Base-by-base conservation (phyloP, 2,888 invertebrate species). In the Petrolisthes cinctipes region DNA sequence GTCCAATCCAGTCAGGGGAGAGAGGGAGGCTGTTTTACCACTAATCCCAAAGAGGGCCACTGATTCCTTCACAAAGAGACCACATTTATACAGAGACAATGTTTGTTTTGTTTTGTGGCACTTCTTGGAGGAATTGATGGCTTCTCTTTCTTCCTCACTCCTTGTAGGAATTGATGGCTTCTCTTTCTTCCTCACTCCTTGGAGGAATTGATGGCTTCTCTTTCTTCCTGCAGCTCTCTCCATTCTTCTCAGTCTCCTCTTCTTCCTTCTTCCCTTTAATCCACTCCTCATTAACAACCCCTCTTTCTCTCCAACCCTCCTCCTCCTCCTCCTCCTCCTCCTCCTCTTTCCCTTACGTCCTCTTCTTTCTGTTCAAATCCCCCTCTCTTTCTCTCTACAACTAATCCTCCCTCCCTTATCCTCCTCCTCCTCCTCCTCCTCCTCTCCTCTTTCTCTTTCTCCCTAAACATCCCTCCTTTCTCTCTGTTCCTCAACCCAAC, bases 271-370 rank as follows among this genome's bases (percentile, higher is more conserved):
- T 37, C 37, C 37, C 37, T 37, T 37, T 37, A 37, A 37, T 37
- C 37, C 37, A 37, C 37, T 37, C 37, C 37, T 37, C 37, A 37
- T 37, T 37, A 37, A 37, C 1, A n/a, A 54, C 57, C 20, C n/a
- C 82, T 82, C 17, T 66, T 51, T 82, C 68, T 66, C 68, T 82
- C 57, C 23, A 20, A 61, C 4, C 51, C 82, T 66, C 23, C 51
- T 61, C 23, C 17, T 68, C 68, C 61, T 53, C 53, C 51, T 57
- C 68, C 53, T 61, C 23, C 56, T 53, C 23, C 23, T 53, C 23
- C 14, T 56, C 51, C 53, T 23, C 61, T n/a, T 68, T 57, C 23
- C 17, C n/a, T 57, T 56, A 17, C 37, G 5, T 23, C 37, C 20
- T 17, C n/a, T 61, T 51, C 54, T 20, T 9, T 80, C 20, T 54